A percentile compares a stretch with the other conserved stretches of the same genome.
Evolutionary conservation across 2,888 invertebrate genomes (phyloP).

Genomic region (Thereva unica): DNA sequence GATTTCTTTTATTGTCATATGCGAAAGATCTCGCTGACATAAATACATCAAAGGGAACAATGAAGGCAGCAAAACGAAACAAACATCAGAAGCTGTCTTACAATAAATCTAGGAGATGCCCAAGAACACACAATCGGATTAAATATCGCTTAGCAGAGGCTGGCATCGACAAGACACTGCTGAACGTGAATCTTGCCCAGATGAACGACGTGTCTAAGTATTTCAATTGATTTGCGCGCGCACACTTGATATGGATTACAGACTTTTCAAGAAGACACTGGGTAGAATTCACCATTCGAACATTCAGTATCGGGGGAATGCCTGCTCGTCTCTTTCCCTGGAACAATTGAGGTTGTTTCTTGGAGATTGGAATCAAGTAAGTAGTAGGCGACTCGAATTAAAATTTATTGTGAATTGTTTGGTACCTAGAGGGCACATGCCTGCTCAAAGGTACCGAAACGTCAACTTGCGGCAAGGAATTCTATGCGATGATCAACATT

Average conservation of each 20-base stretch:
- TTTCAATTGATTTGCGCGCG: slow-evolving; percentile 34
- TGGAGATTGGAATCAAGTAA: slow-evolving; percentile 1
- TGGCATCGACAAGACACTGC: slow-evolving; percentile 3
- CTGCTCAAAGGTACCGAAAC: slow-evolving; percentile 27
- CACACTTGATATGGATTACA: slow-evolving; percentile 30
- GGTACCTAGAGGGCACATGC: slow-evolving; percentile 31
- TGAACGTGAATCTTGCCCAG: neutral
- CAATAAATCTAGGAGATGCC: slow-evolving; percentile 27
- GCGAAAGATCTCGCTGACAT: no score
- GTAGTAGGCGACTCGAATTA: slow-evolving; percentile 34
- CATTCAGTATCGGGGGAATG: neutral
- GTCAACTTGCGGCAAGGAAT: slow-evolving; percentile 15
- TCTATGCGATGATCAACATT: slow-evolving; percentile 15
- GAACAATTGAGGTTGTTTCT: slow-evolving; percentile 28
- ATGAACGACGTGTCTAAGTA: slow-evolving; percentile 33
- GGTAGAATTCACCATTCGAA: no score
- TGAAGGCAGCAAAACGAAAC: no score
- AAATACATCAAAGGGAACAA: no score
- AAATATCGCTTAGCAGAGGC: neutral
- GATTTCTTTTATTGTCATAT: no score
- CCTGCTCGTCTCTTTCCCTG: slow-evolving; percentile 10
- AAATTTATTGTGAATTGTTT: slow-evolving; percentile 34
- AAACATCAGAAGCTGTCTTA: neutral
- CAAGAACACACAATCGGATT: slow-evolving; percentile 17
- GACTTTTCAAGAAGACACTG: slow-evolving; percentile 13